phyloP scores from a whole-genome alignment of 2,797 vertebrate genomes.

The Epinephelus coioides region DNA sequence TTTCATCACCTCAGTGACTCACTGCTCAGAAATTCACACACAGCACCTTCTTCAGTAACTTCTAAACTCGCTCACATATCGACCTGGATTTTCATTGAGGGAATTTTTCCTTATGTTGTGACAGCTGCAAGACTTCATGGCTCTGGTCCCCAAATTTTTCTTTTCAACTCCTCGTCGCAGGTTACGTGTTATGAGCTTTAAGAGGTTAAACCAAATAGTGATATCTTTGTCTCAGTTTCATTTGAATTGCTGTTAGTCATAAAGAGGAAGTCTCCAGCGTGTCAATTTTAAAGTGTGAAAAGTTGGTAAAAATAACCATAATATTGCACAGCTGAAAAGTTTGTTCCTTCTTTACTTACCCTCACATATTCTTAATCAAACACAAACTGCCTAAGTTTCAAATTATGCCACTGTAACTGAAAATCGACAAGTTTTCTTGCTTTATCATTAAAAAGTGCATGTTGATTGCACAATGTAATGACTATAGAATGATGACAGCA shows the following conservation, averaged over 20 bases:
- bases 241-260: not conserved
- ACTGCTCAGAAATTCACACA: slow-evolving; percentile 38
- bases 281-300: not conserved
- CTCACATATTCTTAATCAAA: not conserved
- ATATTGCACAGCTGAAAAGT: not conserved
- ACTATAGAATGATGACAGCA: too few species aligned
- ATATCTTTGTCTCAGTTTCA: not conserved
- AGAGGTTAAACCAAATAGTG: not conserved
- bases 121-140: not conserved
- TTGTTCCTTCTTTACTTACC: not conserved
- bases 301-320: not conserved
- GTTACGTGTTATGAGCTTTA: not conserved
- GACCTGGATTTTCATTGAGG: not conserved
- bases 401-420: too few species aligned
- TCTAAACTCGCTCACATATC: not conserved
- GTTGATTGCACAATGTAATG: too few species aligned
- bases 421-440: too few species aligned
- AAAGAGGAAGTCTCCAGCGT: slow-evolving; percentile 11
- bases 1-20: slow-evolving; percentile 74
- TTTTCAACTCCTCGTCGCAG: not conserved
- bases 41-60: not conserved
- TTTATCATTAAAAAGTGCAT: too few species aligned
- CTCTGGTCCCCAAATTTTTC: not conserved
- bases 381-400: not conserved
- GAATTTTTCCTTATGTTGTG: not conserved